phyloP scores from a whole-genome alignment of 2,113 vertebrate genomes.

The Felis chaus region DNA sequence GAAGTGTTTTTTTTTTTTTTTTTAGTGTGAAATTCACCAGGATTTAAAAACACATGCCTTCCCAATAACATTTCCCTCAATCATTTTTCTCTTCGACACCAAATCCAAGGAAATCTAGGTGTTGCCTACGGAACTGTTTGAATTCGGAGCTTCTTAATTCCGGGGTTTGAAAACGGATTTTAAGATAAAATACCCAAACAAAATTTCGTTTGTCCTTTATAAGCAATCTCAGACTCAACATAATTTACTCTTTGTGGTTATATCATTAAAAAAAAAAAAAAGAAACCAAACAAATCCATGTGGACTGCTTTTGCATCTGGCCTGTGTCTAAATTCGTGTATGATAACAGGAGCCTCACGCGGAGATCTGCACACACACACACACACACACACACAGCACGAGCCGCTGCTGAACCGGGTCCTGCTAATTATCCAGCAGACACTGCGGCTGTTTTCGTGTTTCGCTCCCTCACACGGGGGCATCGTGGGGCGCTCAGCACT shows the following conservation, averaged over 20 bases:
- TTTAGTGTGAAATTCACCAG: not conserved
- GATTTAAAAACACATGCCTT: not conserved
- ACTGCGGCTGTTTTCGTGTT: conserved; percentile 30
- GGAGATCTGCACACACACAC: not conserved
- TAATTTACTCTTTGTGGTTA: not conserved
- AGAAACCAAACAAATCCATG: not conserved
- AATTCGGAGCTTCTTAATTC: not conserved
- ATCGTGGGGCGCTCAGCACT: conserved; percentile 67
- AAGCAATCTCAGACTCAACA: not conserved
- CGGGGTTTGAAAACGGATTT: not conserved
- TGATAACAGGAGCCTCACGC: not conserved
- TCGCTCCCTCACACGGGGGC: not conserved
- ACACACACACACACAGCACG: not conserved
- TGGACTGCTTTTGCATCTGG: not conserved
- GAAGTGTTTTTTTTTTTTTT: no score
- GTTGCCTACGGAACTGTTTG: not conserved
- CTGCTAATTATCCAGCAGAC: not conserved
- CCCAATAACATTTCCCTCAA: not conserved
- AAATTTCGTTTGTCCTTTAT: not conserved
- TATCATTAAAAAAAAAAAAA: not conserved
- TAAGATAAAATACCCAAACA: not conserved
- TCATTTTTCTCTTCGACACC: not conserved
- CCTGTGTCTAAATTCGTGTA: not conserved
- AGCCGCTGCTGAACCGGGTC: not conserved
- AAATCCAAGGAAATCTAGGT: not conserved